These are phyloP conservation scores for Lepilemur septentrionalis DNA, from an alignment of 2,797 vertebrate species.

Conservation along the genomic window DNA sequence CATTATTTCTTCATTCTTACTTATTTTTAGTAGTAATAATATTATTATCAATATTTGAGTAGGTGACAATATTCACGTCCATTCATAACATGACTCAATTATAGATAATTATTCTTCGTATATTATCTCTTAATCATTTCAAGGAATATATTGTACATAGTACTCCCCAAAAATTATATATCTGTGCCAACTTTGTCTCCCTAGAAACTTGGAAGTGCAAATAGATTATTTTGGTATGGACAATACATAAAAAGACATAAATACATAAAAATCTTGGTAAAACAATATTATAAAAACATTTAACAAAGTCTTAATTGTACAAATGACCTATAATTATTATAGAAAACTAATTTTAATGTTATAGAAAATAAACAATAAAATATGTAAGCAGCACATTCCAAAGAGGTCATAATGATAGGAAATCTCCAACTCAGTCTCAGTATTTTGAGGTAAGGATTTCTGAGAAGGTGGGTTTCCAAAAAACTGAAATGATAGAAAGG, in stretches of 20 bases:
- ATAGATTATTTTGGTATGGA: background rate
- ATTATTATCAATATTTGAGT: background rate
- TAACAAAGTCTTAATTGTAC: background rate
- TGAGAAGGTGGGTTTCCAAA: background rate
- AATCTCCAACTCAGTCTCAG: background rate
- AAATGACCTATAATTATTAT: background rate
- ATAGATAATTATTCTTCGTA: background rate
- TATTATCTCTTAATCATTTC: background rate
- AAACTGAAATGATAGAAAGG: background rate
- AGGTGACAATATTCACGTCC: background rate
- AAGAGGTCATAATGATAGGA: background rate
- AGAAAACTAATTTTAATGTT: background rate
- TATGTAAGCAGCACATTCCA: background rate
- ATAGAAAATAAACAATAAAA: background rate
- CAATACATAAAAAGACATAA: background rate
- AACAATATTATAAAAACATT: background rate
- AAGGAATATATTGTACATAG: background rate
- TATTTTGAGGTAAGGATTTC: background rate
- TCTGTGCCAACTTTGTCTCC: background rate
- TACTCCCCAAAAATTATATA: background rate
- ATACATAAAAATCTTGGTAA: background rate
- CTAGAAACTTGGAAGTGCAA: slow-evolving; percentile 7
- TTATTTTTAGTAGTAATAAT: background rate
- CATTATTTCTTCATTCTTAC: background rate
- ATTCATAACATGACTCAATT: background rate